Evolutionary conservation across 2,113 vertebrate genomes (phyloP).

Genomic region (Pseudopipra pipra): DNA sequence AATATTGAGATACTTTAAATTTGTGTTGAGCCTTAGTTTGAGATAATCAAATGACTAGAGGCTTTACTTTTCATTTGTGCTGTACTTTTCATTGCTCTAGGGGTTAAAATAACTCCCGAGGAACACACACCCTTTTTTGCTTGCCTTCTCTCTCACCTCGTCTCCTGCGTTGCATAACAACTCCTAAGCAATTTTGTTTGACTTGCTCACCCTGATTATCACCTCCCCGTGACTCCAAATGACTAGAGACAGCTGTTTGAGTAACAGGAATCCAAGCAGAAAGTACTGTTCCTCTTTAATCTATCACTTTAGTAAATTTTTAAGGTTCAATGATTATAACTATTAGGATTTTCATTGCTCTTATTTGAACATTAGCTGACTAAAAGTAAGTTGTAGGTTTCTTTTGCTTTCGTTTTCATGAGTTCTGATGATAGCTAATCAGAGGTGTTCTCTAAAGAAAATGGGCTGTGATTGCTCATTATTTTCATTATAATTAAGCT

Average conservation of each 20-base stretch:
- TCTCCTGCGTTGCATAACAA: slow-evolving; percentile 4
- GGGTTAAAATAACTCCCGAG: slow-evolving; percentile 30
- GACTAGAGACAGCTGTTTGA: not conserved
- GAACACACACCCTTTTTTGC: slow-evolving; percentile 29
- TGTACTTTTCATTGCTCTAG: slow-evolving; percentile 25
- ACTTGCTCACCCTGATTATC: not conserved
- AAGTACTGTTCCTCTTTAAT: not conserved
- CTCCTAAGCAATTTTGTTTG: not conserved
- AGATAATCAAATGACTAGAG: not conserved
- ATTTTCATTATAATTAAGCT: not conserved
- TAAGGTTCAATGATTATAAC: not conserved
- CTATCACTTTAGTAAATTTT: not conserved
- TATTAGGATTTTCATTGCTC: not conserved
- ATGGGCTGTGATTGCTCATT: not conserved
- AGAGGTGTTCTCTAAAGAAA: not conserved
- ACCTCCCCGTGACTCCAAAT: not conserved
- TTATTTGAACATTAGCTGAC: not conserved
- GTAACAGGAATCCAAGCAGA: not conserved
- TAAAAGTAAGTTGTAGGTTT: not conserved
- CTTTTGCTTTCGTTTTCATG: not conserved
- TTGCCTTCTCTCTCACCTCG: not conserved
- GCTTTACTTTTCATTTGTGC: not conserved
- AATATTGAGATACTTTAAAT: not conserved
- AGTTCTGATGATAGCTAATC: not conserved
- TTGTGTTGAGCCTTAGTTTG: not conserved